phyloP scores from a whole-genome alignment of 2,888 invertebrate species.

The Trissolcus brochymenae region DNA sequence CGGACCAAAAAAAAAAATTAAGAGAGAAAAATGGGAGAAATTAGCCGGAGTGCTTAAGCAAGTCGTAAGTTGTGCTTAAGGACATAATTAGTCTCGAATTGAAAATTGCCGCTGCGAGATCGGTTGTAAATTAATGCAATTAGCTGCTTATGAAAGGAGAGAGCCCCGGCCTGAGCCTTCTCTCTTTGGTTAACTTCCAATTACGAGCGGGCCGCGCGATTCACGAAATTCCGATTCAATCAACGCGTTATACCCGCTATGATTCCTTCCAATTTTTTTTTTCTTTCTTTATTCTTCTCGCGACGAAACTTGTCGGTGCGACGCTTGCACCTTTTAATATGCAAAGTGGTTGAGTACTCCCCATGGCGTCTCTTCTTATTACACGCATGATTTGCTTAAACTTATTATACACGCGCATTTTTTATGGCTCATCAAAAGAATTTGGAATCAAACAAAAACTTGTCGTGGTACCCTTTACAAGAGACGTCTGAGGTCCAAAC shows the following conservation, averaged over 20 bases:
- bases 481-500: constrained; percentile 27
- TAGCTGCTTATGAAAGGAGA: constrained; percentile 55
- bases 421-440: constrained; percentile 16
- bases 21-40: constrained; percentile 34
- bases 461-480: constrained; percentile 29
- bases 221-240: constrained; percentile 59
- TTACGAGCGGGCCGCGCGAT: constrained; percentile 61
- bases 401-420: constrained; percentile 46
- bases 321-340: constrained; percentile 67
- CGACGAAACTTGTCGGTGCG: constrained; percentile 47
- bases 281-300: constrained; percentile 23
- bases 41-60: constrained; percentile 48
- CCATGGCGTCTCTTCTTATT: constrained; percentile 53
- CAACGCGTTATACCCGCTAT: constrained; percentile 49
- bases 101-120: constrained; percentile 65
- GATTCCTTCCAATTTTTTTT: constrained; percentile 18
- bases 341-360: constrained; percentile 65
- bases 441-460: neutral
- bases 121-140: constrained; percentile 71
- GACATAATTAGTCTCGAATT: constrained; percentile 68
- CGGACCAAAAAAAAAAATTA: constrained; percentile 34
- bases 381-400: constrained; percentile 54
- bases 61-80: constrained; percentile 59
- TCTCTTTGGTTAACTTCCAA: constrained; percentile 65
- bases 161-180: constrained; percentile 13